Evolutionary conservation across 2,797 vertebrate genomes (phyloP).

Genomic region (Pampus argenteus): DNA sequence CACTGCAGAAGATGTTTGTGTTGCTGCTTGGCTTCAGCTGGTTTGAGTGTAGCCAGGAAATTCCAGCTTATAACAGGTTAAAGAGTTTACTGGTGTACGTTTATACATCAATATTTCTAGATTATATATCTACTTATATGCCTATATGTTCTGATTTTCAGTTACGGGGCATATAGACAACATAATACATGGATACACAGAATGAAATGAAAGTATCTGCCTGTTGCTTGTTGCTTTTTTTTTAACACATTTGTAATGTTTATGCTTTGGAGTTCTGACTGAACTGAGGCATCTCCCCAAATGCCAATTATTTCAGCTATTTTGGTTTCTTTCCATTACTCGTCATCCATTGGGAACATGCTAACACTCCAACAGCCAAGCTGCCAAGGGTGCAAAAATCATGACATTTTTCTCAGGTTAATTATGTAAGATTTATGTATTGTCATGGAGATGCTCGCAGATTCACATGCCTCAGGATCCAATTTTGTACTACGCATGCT

Average conservation of each 20-base stretch:
- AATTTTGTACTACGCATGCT: conserved; percentile 53
- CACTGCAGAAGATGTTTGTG: not conserved
- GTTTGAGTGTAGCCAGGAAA: not conserved
- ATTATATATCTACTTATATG: not conserved
- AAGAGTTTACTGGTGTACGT: not conserved
- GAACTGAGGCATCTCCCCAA: conserved; percentile 32
- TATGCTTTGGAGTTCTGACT: conserved; percentile 24
- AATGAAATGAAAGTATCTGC: not conserved
- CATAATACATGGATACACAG: not conserved
- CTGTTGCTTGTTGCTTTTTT: conserved; percentile 12
- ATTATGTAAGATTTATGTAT: conserved; percentile 63
- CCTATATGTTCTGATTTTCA: not conserved
- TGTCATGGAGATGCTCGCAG: conserved; percentile 52
- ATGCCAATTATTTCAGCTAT: conserved; percentile 56
- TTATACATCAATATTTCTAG: not conserved
- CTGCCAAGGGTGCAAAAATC: conserved; percentile 44
- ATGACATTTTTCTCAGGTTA: conserved; percentile 57
- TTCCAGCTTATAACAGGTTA: not conserved
- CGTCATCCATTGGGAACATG: conserved; percentile 35
- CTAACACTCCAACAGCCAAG: conserved; percentile 27
- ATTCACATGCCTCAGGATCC: conserved; percentile 57
- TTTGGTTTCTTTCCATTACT: conserved; percentile 46
- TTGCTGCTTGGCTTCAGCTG: not conserved
- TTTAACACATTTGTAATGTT: not conserved
- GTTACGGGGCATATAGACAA: not conserved